Conservation (phyloP, 2,113 vertebrate species). For the Pterocles gutturalis region DNA sequence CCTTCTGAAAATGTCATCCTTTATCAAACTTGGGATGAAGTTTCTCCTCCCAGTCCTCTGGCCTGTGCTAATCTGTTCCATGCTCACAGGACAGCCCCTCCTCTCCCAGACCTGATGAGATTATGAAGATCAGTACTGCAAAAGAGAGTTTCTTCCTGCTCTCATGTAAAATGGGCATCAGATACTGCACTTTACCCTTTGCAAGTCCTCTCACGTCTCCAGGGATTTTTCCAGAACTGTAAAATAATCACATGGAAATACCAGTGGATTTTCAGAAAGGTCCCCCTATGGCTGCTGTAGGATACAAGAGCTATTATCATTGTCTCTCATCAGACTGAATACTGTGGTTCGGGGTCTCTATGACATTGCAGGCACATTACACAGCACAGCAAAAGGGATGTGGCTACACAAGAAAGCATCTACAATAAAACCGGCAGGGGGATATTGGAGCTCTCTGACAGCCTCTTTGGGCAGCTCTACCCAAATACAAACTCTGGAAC, state of each 20-base stretch:
- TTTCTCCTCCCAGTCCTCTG: background rate
- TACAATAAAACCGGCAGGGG: background rate
- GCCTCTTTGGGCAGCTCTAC: background rate
- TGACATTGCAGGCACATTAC: background rate
- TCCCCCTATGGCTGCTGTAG: background rate
- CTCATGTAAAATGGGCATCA: background rate
- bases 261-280: background rate
- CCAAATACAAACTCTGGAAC: slow-evolving; percentile 2
- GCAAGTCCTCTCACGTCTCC: background rate
- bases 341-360: background rate
- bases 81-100: background rate
- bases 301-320: background rate
- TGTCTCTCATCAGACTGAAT: background rate
- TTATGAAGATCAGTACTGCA: background rate
- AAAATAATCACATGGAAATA: background rate
- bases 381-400: background rate
- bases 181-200: background rate
- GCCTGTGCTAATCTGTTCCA: background rate
- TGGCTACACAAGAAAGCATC: background rate
- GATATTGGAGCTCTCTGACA: background rate
- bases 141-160: background rate
- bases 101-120: background rate
- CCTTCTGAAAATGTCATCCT: background rate
- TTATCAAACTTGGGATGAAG: background rate
- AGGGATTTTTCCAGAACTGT: background rate